phyloP scores from a whole-genome alignment of 2,888 invertebrate genomes.

The Eutolmus rufibarbis region DNA sequence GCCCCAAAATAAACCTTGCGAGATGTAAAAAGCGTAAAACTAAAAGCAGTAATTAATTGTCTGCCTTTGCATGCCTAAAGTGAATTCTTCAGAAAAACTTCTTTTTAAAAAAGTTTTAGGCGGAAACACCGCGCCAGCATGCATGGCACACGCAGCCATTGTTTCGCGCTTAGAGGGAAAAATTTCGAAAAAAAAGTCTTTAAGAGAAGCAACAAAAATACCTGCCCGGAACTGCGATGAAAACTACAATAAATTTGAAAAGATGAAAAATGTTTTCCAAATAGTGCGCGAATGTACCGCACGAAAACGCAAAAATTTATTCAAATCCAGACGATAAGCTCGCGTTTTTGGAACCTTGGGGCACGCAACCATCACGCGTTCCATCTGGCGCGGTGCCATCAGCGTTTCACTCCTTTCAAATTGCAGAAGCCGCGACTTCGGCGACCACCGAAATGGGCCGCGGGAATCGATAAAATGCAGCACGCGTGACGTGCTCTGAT shows the following conservation, averaged over 20 bases:
- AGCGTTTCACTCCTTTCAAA: background rate
- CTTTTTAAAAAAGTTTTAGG: background rate
- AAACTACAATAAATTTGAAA: background rate
- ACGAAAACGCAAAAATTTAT: background rate
- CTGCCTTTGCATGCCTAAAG: background rate
- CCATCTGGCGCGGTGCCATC: background rate
- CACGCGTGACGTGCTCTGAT: conserved; percentile 19
- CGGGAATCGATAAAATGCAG: conserved; percentile 13
- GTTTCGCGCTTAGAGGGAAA: background rate
- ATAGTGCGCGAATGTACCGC: background rate
- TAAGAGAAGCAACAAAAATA: background rate
- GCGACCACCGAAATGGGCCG: background rate
- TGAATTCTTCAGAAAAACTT: background rate
- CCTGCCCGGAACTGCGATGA: background rate
- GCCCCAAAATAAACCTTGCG: background rate
- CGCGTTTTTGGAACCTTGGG: background rate
- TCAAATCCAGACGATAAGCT: background rate
- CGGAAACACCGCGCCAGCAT: background rate
- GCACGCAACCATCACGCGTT: background rate
- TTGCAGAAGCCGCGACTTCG: background rate
- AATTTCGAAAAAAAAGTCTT: background rate
- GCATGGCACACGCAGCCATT: background rate
- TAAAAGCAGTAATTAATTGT: background rate
- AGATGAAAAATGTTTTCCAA: background rate
- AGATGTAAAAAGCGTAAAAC: background rate